These are phyloP conservation scores for Crotalus viridis DNA, from an alignment of 2,113 vertebrate species.

Conservation along the genomic window DNA sequence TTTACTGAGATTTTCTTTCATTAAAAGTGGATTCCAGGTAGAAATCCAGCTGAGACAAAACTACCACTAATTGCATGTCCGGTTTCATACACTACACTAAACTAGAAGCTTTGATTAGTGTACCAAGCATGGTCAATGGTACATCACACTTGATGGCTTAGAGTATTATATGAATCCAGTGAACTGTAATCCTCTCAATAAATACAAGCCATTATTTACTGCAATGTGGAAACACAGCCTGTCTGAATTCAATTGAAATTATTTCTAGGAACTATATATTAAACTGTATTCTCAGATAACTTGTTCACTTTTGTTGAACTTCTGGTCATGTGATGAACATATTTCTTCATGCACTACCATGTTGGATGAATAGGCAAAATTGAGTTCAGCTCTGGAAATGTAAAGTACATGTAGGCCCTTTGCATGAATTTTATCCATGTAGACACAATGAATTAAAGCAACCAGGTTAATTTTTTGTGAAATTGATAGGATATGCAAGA, in stretches of 20 bases:
- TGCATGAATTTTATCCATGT: background rate
- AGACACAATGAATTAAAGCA: background rate
- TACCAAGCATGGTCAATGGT: background rate
- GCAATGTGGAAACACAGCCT: background rate
- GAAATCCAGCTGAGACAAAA: background rate
- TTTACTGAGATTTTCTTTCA: background rate
- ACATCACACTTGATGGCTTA: background rate
- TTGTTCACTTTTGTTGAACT: background rate
- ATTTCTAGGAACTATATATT: background rate
- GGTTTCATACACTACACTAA: background rate
- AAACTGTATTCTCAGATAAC: background rate
- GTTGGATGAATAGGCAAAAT: background rate
- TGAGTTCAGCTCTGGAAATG: background rate
- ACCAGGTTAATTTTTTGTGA: background rate
- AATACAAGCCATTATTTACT: background rate
- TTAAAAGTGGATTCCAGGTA: background rate
- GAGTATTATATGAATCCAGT: background rate
- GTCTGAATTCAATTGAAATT: background rate
- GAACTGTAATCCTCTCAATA: background rate
- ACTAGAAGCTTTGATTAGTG: background rate
- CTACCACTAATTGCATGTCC: background rate
- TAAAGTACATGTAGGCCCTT: background rate
- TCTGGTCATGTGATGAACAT: background rate
- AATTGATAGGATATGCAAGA: background rate
- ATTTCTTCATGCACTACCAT: background rate